Evolutionary conservation across 2,797 vertebrate species (phyloP), one percentile per base, ranked within the genome.

Genomic region (Thripadectes ignobilis): DNA sequence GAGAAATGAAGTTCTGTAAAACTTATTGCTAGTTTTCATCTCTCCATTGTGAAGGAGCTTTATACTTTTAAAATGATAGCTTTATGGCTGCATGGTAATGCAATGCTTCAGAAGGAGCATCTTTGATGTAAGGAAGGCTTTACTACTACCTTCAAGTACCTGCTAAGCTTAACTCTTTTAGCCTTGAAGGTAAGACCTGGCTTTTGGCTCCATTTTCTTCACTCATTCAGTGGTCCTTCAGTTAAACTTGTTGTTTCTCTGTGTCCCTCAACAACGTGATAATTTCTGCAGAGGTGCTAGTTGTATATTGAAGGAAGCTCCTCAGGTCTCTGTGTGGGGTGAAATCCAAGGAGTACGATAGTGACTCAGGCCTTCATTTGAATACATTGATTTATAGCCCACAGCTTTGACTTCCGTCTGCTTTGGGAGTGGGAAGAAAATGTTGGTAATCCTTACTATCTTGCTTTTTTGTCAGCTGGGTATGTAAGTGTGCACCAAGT

Each of bases 1-100:
- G 51, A 82, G 78, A 89, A 87, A 85, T 85, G 5, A 79, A 74
- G 30, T 74, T 92, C 46, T 80, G 38, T 75, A 78, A 89, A 94
- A 87, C 52, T 76, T 68, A 86, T 57, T 79, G 43, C 58, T 76
- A 51, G n/a, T 76, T 91, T 91, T 87, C 63, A 67, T 90, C 39
- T 66, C 96, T 87, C 26, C 34, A 14, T 93, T 92, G 61, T 72
- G 66, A 90, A 92, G 38, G 54, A 54, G 26, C 61, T 89, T 81
- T 91, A 19, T 65, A 41, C 29, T 87, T 94, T 39, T 41, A 51
- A 76, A 89, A 27, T 39, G 10, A 55, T 65, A 36, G 43, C 62
- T 82, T 95, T 92, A 75, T 77, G 71, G 46, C 41, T 73, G 3
- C 16, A 6, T 48, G 32, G 55, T 87, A 82, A 80, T 84, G 61